A percentile compares a stretch with the other conserved stretches of the same genome.
Evolutionary conservation across 1,140 invertebrate genomes (phyloP).

Genomic region (Drosophila novamexicana): DNA sequence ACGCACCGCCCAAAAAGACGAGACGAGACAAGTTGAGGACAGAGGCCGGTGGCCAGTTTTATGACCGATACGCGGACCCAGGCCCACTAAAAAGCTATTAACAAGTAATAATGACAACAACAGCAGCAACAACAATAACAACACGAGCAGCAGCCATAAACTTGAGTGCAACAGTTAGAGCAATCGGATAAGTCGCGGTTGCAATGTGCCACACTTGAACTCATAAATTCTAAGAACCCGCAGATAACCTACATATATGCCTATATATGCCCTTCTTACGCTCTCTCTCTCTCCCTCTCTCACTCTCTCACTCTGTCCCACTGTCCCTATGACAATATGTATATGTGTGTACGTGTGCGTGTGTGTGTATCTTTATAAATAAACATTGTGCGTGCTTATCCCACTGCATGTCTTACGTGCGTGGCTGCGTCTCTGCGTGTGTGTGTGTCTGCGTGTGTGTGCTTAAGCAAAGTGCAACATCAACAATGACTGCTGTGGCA

Average conservation of each 20-base stretch:
- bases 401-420: slow-evolving; percentile 7
- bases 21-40: slow-evolving; percentile 1
- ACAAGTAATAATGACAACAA: slow-evolving; percentile 74
- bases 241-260: slow-evolving; percentile 74
- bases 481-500: slow-evolving; percentile 45
- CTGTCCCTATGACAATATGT: no score
- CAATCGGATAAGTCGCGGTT: slow-evolving; percentile 59
- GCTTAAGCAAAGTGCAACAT: slow-evolving; percentile 62
- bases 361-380: slow-evolving; percentile 51
- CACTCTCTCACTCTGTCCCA: neutral
- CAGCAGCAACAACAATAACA: slow-evolving; percentile 38
- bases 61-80: slow-evolving; percentile 62
- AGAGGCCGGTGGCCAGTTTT: slow-evolving; percentile 48
- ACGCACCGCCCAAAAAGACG: slow-evolving; percentile 24
- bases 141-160: slow-evolving; percentile 54
- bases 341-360: neutral
- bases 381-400: slow-evolving; percentile 68
- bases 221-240: slow-evolving; percentile 78
- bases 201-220: slow-evolving; percentile 75
- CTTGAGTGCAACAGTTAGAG: slow-evolving; percentile 71
- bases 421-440: slow-evolving; percentile 21
- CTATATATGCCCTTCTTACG: slow-evolving; percentile 3
- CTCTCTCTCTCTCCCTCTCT: neutral
- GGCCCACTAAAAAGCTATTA: slow-evolving; percentile 71
- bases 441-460: neutral